Percentiles rank a stretch among this genome's conserved stretches.
Conservation (phyloP, 2,113 vertebrate species). For the Mastomys coucha region DNA sequence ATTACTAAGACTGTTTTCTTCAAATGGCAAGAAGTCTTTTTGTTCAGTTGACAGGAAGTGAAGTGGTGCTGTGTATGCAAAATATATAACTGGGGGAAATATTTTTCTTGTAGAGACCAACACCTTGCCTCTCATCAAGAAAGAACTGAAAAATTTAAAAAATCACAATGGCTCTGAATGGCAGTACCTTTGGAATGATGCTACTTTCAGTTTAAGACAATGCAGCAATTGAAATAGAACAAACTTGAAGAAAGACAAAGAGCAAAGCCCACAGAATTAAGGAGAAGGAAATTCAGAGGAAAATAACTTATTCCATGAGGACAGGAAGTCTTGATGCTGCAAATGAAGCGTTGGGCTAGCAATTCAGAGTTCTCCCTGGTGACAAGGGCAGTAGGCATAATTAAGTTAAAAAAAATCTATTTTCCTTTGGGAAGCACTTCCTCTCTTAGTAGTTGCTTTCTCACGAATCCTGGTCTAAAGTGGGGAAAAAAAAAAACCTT, state of each 20-base stretch:
- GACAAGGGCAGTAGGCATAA: constrained; percentile 61
- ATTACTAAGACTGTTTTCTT: constrained; percentile 77
- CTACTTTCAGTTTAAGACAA: constrained; percentile 96
- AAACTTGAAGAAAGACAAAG: constrained; percentile 96
- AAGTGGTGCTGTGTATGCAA: constrained; percentile 97
- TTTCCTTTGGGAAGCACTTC: constrained; percentile 77
- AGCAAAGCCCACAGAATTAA: constrained; percentile 96
- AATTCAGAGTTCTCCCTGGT: constrained; percentile 54
- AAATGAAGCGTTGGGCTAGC: constrained; percentile 87
- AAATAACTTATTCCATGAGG: constrained; percentile 95
- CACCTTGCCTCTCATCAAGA: constrained; percentile 95
- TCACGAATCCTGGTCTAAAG: constrained; percentile 89
- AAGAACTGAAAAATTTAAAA: constrained; percentile 97
- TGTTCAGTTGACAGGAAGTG: constrained; percentile 97
- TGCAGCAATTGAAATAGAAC: constrained; percentile 95
- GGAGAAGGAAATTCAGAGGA: constrained; percentile 95
- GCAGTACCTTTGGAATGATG: constrained; percentile 95
- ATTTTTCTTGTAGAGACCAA: constrained; percentile 97
- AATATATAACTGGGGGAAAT: constrained; percentile 95
- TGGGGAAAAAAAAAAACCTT: constrained; percentile 47
- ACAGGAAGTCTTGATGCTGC: constrained; percentile 93
- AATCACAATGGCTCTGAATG: constrained; percentile 97
- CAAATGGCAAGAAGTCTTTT: constrained; percentile 97
- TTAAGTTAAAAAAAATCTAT: constrained; percentile 60
- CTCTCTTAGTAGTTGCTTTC: constrained; percentile 88